Conservation (phyloP, 2,888 invertebrate genomes). For the Perizoma affinitatum region DNA sequence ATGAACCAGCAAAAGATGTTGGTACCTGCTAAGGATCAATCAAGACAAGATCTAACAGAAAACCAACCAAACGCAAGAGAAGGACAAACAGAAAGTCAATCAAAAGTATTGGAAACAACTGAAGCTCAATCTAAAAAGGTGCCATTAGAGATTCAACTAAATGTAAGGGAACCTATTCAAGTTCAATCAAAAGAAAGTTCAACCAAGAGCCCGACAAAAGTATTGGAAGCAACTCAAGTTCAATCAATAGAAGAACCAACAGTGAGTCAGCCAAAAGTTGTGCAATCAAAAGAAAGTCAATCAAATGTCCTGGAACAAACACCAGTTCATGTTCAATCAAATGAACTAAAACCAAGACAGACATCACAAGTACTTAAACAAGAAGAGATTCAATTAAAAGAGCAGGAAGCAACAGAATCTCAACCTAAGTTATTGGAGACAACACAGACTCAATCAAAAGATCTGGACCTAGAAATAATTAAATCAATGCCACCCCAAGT, state of each 20-base stretch:
- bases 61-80: neutral
- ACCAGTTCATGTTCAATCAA: neutral
- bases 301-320: neutral
- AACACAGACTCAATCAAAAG: constrained; percentile 10
- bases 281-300: neutral
- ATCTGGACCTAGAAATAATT: neutral
- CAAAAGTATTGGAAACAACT: neutral
- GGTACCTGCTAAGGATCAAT: neutral
- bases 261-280: neutral
- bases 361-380: neutral
- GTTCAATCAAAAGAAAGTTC: neutral
- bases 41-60: neutral
- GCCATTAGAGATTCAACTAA: neutral
- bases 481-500: neutral
- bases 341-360: neutral
- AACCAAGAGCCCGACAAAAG: neutral
- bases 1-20: neutral
- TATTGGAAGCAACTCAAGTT: neutral
- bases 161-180: too few relatives aligned
- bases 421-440: neutral
- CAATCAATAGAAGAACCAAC: neutral
- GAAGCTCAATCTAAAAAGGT: neutral
- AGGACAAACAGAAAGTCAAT: neutral
- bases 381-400: neutral
- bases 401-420: neutral